Evolutionary conservation across 2,888 invertebrate genomes (phyloP).

Genomic region (Volucella inflata): DNA sequence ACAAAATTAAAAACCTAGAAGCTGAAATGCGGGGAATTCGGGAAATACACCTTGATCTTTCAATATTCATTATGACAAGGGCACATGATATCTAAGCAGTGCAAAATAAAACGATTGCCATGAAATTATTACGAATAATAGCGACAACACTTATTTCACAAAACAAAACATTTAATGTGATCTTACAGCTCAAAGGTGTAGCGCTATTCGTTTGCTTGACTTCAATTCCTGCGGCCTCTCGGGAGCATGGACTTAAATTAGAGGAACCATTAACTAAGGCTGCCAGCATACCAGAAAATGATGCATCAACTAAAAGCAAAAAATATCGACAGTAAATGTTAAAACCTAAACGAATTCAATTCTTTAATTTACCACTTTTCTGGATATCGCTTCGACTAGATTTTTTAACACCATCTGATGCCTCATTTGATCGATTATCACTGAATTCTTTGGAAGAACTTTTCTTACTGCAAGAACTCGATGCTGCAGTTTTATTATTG

Average conservation of each 20-base stretch:
- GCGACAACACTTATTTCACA: background rate
- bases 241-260: conserved; percentile 47
- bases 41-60: too few species aligned
- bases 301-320: conserved; percentile 68
- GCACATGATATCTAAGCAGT: background rate
- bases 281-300: conserved; percentile 75
- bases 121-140: background rate
- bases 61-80: too few species aligned
- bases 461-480: conserved; percentile 12
- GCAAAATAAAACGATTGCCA: background rate
- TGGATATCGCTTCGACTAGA: conserved; percentile 63
- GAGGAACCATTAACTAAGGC: conserved; percentile 67
- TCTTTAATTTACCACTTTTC: conserved; percentile 63
- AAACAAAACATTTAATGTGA: too few species aligned
- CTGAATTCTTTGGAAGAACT: conserved; percentile 26
- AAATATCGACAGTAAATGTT: background rate
- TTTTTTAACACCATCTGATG: conserved; percentile 31
- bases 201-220: conserved; percentile 50
- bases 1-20: too few species aligned
- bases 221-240: conserved; percentile 33
- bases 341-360: background rate
- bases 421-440: conserved; percentile 21
- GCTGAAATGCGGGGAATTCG: too few species aligned
- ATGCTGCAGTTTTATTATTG: background rate
- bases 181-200: conserved; percentile 62